Conservation (phyloP, 2,113 vertebrate genomes). For the Tychaedon coryphoeus region DNA sequence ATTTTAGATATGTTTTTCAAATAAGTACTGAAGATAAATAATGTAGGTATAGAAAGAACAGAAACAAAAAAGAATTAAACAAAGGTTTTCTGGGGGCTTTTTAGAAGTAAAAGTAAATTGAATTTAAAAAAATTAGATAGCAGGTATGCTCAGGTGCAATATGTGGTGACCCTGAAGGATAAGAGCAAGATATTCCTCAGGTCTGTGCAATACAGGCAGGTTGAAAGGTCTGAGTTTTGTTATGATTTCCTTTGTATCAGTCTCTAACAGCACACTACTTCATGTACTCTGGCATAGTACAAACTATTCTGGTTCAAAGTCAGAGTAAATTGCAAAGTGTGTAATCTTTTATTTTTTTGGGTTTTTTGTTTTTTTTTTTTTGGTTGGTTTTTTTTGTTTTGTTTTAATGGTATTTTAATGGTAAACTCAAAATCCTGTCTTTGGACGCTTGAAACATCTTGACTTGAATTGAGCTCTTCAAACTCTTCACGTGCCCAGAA, state of each 20-base stretch:
- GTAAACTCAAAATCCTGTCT: not conserved
- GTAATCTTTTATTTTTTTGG: no score
- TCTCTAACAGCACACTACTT: not conserved
- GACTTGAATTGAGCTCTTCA: not conserved
- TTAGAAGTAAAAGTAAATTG: not conserved
- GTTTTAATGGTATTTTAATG: not conserved
- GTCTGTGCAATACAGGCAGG: not conserved
- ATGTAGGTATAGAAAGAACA: not conserved
- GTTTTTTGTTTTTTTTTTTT: not conserved
- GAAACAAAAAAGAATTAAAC: not conserved
- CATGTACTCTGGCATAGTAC: not conserved
- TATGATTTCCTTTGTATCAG: not conserved
- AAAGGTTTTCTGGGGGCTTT: rapidly evolving
- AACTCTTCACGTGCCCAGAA: not conserved
- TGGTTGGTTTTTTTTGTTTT: no score
- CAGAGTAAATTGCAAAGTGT: not conserved
- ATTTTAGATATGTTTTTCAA: not conserved
- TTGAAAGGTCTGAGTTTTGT: not conserved
- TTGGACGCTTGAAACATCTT: not conserved
- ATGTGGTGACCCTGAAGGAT: not conserved
- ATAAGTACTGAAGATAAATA: not conserved
- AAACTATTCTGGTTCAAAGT: not conserved
- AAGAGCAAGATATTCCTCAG: not conserved
- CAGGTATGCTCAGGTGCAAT: not conserved
- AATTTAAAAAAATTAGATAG: not conserved